Base-by-base conservation (phyloP, 1,140 invertebrate species). In the Theocolax elegans region DNA sequence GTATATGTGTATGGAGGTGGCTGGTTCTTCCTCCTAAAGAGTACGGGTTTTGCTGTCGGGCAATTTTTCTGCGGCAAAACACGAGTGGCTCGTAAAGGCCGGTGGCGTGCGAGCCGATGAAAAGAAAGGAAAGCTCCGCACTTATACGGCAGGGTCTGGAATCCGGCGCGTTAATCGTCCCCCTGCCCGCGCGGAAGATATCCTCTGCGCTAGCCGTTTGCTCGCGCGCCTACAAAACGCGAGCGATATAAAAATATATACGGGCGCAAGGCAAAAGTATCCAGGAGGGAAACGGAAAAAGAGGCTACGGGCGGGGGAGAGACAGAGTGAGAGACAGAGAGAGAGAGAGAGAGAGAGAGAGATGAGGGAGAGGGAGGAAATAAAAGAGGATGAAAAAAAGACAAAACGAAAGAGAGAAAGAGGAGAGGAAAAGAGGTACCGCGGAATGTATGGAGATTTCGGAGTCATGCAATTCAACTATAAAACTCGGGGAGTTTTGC, bases 391-490 rank as follows among this genome's bases (percentile, higher is more conserved):
- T 27, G 25, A 25, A 15, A 23, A 35, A 58, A 2, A 23, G 15
- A 21, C 1, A 40, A 17, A 31, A 67, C 40, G 40, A 54, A 72
- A 71, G 54, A 59, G 71, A 49, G 60, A 35, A 72, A 69, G 54
- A n/a, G n/a, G n/a, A 12, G 49, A 71, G 51, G 27, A 48, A 48
- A 59, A 69, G 75, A 71, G 62, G 54, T 53, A 9, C 12, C 54
- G 70, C 68, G 76, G 79, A 83, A 84, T 82, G 82, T 81, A 85
- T 82, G 82, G 80, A 83, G 80, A 85, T 84, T 81, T 80, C 72
- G 74, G 76, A 85, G 84, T 85, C 84, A 85, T 85, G 84, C 84
- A 79, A 85, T 85, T 85, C 82, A 84, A 85, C 84, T 84, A 85
- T 85, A 85, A 85, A 85, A 85, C 84, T 85, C 83, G 79, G 76